Evolutionary conservation across 2,797 vertebrate genomes (phyloP), one percentile per base, ranked within the genome.

Genomic region (Crenuchus spilurus): DNA sequence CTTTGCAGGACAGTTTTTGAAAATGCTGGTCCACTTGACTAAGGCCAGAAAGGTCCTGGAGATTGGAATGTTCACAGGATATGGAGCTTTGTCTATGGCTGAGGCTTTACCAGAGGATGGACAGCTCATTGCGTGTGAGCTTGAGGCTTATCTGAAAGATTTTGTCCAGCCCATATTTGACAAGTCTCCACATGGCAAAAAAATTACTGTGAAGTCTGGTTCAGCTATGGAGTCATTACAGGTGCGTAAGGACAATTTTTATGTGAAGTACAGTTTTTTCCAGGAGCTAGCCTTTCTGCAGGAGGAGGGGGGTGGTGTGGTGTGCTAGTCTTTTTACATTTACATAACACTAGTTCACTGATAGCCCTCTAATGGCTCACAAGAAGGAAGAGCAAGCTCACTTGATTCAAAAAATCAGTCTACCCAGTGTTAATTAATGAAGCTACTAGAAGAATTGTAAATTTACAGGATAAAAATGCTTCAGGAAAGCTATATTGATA

Each of bases 41-140:
- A 84, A 84, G 83, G 87, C 90, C 57, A 91, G 84, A 83, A 87
- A 75, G 70, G 83, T 95, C 62, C 85, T 93, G 8, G 87, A 91
- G 74, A 90, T 92, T 6, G 90, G 90, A 55, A 91, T 89, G 83
- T 91, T 90, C 55, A 92, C 91, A 28, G 87, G 87, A 51, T 92
- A 88, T 10, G 88, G 89, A 3, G 88, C 90, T 31, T 83, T 92
- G 77, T 88, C 89, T 44, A 84, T 93, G 64, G 90, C 87, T 6
- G 88, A 93, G 77, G 89, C 84, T n/a, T 88, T 93, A 68, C 92
- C 91, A 31, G 85, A 91, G 1, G 85, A 91, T 10, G 90, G 93
- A 16, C 79, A 79, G 41, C 85, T 92, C 75, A 35, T 91, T 13
- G 81, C 85, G 11, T 93, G 87, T 52, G 83, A 91, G 84, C 81